These are phyloP conservation scores for Drosophila sp. DNA, from an alignment of 1,140 invertebrate species.

Conservation along the genomic window DNA sequence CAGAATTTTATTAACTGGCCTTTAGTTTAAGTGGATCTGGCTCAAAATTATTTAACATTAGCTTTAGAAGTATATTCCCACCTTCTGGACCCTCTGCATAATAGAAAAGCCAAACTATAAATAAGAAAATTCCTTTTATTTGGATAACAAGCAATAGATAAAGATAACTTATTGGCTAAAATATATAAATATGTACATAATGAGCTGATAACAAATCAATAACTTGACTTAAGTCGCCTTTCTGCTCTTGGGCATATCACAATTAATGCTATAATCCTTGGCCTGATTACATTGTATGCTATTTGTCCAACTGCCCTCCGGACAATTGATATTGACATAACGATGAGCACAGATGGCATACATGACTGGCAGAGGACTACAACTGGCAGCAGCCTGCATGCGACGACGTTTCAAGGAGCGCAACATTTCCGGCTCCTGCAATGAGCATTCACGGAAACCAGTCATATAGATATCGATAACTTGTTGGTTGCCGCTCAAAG, in stretches of 20 bases:
- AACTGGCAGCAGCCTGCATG: background rate
- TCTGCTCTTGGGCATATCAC: background rate
- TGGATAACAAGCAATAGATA: too few relatives aligned
- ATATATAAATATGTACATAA: too few relatives aligned
- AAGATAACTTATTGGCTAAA: too few relatives aligned
- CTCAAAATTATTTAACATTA: too few relatives aligned
- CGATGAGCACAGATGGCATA: conserved; percentile 8
- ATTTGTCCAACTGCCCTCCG: conserved; percentile 1
- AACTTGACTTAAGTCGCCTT: background rate
- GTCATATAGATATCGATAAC: conserved; percentile 9
- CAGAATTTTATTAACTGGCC: too few relatives aligned
- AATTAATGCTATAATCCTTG: conserved; percentile 4
- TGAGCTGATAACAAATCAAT: too few relatives aligned
- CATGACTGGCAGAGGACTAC: background rate
- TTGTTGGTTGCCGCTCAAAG: background rate
- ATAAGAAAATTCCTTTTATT: too few relatives aligned
- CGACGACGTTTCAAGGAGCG: background rate
- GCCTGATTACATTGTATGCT: background rate
- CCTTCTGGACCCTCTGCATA: too few relatives aligned
- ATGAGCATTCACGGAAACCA: background rate
- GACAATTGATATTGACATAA: conserved; percentile 3
- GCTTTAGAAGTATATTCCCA: too few relatives aligned
- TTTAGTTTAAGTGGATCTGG: too few relatives aligned
- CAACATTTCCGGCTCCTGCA: background rate
- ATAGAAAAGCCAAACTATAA: too few relatives aligned